Evolutionary conservation across 2,113 vertebrate species (phyloP).

Genomic region (Meles meles): DNA sequence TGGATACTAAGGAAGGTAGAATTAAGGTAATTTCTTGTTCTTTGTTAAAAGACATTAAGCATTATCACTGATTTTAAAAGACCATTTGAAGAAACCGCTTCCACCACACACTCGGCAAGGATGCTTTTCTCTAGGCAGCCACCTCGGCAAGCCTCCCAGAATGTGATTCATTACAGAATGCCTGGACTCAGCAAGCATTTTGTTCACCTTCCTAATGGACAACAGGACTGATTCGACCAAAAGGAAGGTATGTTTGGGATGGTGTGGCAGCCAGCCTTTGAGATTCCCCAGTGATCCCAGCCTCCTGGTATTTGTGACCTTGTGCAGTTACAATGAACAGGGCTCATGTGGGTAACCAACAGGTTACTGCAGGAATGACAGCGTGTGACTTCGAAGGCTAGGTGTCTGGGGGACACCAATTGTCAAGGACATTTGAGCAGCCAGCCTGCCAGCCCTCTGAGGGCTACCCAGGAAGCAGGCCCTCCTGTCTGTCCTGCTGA

Average conservation of each 20-base stretch:
- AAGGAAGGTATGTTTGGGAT: neutral
- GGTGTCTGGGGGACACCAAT: neutral
- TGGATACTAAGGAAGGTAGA: neutral
- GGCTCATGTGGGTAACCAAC: neutral
- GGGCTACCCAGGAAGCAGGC: neutral
- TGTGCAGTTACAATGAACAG: neutral
- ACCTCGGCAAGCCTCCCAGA: neutral
- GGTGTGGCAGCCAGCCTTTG: neutral
- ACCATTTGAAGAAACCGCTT: neutral
- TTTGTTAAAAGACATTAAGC: neutral
- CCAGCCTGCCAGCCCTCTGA: neutral
- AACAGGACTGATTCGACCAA: neutral
- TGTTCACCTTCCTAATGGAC: neutral
- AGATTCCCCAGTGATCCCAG: neutral
- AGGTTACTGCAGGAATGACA: neutral
- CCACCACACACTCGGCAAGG: neutral
- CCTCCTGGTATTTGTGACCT: neutral
- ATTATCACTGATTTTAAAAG: conserved; percentile 19
- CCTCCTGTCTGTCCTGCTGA: neutral
- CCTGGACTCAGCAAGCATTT: neutral
- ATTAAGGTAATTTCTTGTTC: conserved; percentile 1
- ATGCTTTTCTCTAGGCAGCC: neutral
- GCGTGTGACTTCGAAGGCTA: neutral
- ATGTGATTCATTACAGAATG: neutral
- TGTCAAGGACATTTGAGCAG: neutral